Base-by-base conservation (phyloP, 2,797 vertebrate genomes). In the Rhabdomys pumilio region DNA sequence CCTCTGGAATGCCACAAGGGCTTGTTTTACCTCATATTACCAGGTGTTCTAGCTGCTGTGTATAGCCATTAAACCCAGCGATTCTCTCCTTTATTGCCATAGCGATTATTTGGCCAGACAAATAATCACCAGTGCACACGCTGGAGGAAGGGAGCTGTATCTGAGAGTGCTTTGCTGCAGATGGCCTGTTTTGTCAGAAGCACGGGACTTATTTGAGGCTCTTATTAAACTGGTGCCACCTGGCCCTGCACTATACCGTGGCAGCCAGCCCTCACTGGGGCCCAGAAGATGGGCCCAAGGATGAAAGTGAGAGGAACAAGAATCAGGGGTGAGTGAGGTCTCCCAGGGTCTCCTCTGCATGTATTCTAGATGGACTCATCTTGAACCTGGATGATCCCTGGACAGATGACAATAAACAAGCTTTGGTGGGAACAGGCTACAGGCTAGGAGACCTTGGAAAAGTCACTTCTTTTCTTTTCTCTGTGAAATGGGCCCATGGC, bases 11-110 rank as follows among this genome's bases (percentile, higher is more conserved):
- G 75, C 90, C 81, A 88, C 77, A 31, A 73, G 65, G 55, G 80
- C 84, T 96, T 89, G 80, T 69, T 95, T 57, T 83, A 96, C 76
- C 81, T 76, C 57, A 57, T 55, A 86, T 69, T 72, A 87, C 90
- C 96, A 89, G 89, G 84, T 77, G 88, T 80, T 31, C 77, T 50
- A 75, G 93, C 73, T 11, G 44, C 26, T 44, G n/a, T 9, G 1
- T 13, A 81, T 4, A 50, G 83, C 91, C 91, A 94, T 95, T 94
- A 93, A 75, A 59, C 67, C 34, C 80, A 80, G 94, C 87, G 90
- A 96, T 97, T 96, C 97, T 96, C 93, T 95, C 90, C 76, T 95
- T 97, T 88, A 95, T 96, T 90, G 92, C 91, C 92, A 93, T 0
- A 76, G 82, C n/a, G 75, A 88, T 92, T 85, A 91, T 14, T 17